phyloP scores from a whole-genome alignment of 30 jellyfish, hydroid and myxozoan species.

The Aurelia aurita complex sp. Pacific region DNA sequence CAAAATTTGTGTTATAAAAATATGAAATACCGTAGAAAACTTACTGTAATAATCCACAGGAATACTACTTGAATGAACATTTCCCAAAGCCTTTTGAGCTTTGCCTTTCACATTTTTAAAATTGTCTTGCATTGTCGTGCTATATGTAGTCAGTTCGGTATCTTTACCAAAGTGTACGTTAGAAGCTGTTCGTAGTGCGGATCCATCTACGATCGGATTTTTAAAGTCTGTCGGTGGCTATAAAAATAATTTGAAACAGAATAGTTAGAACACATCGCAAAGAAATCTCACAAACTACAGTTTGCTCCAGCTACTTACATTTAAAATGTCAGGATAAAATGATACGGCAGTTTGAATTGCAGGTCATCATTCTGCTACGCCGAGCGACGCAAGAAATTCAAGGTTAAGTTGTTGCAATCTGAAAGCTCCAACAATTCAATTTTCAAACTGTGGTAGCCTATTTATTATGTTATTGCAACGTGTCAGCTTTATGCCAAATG shows the following conservation, averaged over 20 bases:
- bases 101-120: conserved; percentile 20
- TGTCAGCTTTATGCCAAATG: no score
- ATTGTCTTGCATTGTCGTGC: conserved; percentile 64
- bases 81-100: conserved; percentile 36
- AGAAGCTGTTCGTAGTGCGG: conserved; percentile 74
- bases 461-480: no score
- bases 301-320: no score
- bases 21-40: not conserved
- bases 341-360: no score
- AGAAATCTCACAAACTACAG: no score
- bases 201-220: conserved; percentile 64
- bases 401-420: no score
- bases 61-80: conserved; percentile 61
- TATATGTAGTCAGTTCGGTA: conserved; percentile 41
- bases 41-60: conserved; percentile 69
- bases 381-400: no score
- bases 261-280: no score
- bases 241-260: not conserved
- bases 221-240: conserved; percentile 76
- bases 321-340: no score
- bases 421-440: no score
- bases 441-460: no score
- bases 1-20: not conserved
- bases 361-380: no score
- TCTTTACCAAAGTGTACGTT: conserved; percentile 71